Conservation (phyloP, 2,888 invertebrate genomes). For the Rugalucina vietnamica region DNA sequence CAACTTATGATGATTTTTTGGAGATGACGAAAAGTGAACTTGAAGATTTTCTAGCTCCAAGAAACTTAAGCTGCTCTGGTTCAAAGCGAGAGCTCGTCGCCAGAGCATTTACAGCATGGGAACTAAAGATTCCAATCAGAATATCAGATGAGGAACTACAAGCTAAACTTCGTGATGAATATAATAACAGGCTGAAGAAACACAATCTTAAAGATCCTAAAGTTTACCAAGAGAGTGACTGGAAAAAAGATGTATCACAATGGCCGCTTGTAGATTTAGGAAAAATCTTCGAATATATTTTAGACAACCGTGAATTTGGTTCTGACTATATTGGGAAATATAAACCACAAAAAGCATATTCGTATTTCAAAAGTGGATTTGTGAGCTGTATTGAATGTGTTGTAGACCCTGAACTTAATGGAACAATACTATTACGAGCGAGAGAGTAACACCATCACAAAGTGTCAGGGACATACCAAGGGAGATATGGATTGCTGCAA, state of each 20-base stretch:
- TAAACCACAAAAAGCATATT: slow-evolving; percentile 25
- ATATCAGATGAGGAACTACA: neutral
- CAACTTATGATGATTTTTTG: neutral
- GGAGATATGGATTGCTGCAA: slow-evolving; percentile 3
- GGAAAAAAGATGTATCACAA: slow-evolving; percentile 7
- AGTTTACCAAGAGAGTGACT: neutral
- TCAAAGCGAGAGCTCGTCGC: neutral
- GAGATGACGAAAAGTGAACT: neutral
- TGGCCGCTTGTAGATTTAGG: slow-evolving; percentile 27
- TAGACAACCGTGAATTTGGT: neutral
- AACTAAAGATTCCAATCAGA: neutral
- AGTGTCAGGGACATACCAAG: neutral
- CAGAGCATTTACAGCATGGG: slow-evolving; percentile 4
- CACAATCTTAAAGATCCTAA: neutral
- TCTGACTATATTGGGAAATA: slow-evolving; percentile 26
- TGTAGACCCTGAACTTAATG: neutral
- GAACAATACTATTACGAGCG: neutral
- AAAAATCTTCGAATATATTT: slow-evolving; percentile 21
- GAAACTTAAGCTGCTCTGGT: neutral
- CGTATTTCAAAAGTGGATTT: slow-evolving; percentile 24
- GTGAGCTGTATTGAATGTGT: neutral
- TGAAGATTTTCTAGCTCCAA: neutral
- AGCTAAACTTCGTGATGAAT: neutral
- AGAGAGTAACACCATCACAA: slow-evolving; percentile 16
- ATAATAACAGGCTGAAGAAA: neutral